phyloP scores from a whole-genome alignment of 2,113 vertebrate genomes.

The Oenanthe oenanthe region DNA sequence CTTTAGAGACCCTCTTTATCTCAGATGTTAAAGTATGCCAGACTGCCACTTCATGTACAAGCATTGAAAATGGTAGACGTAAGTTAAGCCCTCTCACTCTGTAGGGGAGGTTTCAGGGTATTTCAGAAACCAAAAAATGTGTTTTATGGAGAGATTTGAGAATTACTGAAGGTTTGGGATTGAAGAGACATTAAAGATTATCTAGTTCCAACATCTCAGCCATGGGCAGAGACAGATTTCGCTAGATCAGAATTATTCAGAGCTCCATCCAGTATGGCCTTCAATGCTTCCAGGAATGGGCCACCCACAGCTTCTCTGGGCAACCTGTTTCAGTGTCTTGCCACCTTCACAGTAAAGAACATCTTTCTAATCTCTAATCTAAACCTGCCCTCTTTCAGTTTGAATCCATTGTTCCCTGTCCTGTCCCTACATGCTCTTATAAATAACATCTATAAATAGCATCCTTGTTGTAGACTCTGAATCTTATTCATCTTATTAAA shows the following conservation, averaged over 20 bases:
- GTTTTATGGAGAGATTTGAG: background rate
- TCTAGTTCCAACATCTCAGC: background rate
- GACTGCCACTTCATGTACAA: background rate
- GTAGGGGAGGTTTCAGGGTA: background rate
- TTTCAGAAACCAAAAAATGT: background rate
- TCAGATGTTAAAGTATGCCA: background rate
- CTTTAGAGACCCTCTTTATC: background rate
- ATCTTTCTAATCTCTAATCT: background rate
- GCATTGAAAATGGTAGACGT: background rate
- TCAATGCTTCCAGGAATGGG: background rate
- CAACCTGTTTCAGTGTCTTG: background rate
- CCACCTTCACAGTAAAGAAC: background rate
- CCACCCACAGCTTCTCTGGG: background rate
- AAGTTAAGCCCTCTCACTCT: background rate
- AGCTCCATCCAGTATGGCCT: background rate
- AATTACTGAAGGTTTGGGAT: background rate
- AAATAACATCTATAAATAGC: background rate
- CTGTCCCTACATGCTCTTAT: background rate
- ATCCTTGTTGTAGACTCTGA: background rate
- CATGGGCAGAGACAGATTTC: background rate
- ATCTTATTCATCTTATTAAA: background rate
- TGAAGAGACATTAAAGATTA: background rate
- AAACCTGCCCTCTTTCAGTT: background rate
- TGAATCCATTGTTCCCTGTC: background rate
- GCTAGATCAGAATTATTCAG: background rate